Conservation (phyloP, 2,113 vertebrate genomes). For the Tylochromis polylepis region DNA sequence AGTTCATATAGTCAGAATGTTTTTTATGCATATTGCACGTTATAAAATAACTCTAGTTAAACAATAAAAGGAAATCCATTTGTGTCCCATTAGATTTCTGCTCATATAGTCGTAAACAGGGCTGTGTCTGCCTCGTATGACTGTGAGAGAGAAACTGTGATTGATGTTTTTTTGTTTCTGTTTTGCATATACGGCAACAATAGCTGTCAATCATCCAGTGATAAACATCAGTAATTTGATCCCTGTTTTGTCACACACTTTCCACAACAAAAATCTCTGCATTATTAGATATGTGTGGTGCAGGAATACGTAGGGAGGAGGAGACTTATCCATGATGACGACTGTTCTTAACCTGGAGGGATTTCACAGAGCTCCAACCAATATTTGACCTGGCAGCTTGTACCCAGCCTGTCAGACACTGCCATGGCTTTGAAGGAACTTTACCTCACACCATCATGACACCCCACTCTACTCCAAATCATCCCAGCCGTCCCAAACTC, state of each 20-base stretch:
- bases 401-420: constrained; percentile 35
- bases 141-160: not conserved
- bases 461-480: constrained; percentile 25
- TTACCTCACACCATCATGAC: constrained; percentile 3
- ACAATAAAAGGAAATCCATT: not conserved
- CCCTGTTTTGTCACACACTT: not conserved
- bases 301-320: not conserved
- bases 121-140: not conserved
- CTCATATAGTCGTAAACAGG: not conserved
- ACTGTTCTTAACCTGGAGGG: constrained; percentile 7
- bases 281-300: not conserved
- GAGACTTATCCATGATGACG: constrained; percentile 12
- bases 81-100: not conserved
- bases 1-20: not conserved
- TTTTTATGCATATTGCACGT: not conserved
- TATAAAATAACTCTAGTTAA: not conserved
- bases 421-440: constrained; percentile 35
- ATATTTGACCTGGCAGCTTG: constrained; percentile 61
- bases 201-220: not conserved
- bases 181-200: not conserved
- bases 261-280: not conserved
- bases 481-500: not conserved
- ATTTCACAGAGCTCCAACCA: constrained; percentile 22
- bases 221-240: not conserved
- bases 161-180: not conserved